These are phyloP conservation scores for Drosophila mercatorum DNA, from an alignment of 2,888 invertebrate genomes.

Conservation along the genomic window DNA sequence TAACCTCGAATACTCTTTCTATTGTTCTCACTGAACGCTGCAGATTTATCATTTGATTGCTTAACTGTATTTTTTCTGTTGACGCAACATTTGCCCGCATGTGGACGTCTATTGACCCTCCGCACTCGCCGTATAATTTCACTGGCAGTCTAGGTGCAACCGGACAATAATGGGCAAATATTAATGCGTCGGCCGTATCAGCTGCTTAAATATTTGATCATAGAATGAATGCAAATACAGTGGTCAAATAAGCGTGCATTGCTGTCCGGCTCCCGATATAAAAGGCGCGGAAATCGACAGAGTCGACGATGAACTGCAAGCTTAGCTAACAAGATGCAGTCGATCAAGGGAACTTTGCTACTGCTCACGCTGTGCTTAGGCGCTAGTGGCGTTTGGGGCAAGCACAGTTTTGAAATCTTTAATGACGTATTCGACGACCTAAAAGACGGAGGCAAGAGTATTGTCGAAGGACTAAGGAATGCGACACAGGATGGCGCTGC, in stretches of 20 bases:
- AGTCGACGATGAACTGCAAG: constrained; percentile 1
- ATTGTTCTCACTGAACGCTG: background rate
- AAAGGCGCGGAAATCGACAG: constrained; percentile 13
- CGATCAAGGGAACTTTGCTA: constrained; percentile 15
- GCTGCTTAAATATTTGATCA: constrained; percentile 27
- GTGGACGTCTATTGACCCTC: background rate
- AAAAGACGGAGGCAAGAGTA: constrained; percentile 14
- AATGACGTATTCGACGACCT: constrained; percentile 7
- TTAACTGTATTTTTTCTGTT: constrained; percentile 2
- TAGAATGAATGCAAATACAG: constrained; percentile 3
- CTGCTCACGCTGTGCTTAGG: constrained; percentile 18
- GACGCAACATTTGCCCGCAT: constrained; percentile 12
- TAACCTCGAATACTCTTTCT: background rate
- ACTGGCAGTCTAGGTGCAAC: background rate
- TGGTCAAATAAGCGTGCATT: background rate
- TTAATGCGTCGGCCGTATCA: background rate
- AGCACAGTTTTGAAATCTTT: constrained; percentile 12
- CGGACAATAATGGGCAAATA: constrained; percentile 26
- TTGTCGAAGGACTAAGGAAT: constrained; percentile 12
- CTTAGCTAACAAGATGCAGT: constrained; percentile 23
- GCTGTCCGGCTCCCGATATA: constrained; percentile 13
- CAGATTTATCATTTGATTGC: constrained; percentile 3
- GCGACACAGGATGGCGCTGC: constrained; percentile 13
- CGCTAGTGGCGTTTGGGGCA: constrained; percentile 12
- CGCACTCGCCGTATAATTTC: background rate